phyloP scores from a whole-genome alignment of 2,888 invertebrate species.

The Gisinianus flammeolus region DNA sequence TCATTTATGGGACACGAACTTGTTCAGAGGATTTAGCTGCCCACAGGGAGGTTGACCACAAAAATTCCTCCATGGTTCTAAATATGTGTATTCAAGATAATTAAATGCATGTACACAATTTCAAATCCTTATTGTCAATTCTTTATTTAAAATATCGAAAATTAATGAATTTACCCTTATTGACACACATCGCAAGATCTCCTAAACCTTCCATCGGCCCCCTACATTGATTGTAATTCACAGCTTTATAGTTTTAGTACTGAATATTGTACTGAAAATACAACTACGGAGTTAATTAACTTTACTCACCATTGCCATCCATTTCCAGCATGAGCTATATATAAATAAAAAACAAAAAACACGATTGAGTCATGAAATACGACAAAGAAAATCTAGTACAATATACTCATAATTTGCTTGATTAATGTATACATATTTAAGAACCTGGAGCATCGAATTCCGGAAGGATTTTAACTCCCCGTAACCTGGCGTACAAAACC shows the following conservation, averaged over 20 bases:
- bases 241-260: not conserved
- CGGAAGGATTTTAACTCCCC: constrained; percentile 62
- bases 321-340: constrained; percentile 46
- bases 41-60: constrained; percentile 82
- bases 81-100: too few relatives aligned
- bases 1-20: too few relatives aligned
- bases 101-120: too few relatives aligned
- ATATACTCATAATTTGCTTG: not conserved
- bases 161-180: constrained; percentile 60
- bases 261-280: not conserved
- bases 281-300: too few relatives aligned
- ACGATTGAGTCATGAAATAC: not conserved
- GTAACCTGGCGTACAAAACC: constrained; percentile 63
- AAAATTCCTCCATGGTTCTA: constrained; percentile 73
- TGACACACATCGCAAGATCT: constrained; percentile 79
- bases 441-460: constrained; percentile 60
- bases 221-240: not conserved
- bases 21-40: constrained; percentile 60
- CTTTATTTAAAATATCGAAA: too few relatives aligned
- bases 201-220: constrained; percentile 68
- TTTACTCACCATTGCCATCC: constrained; percentile 59
- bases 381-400: not conserved
- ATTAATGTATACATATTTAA: not conserved
- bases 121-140: too few relatives aligned
- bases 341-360: not conserved